phyloP scores from a whole-genome alignment of 2,113 vertebrate genomes.

The Poeciliopsis retropinna region DNA sequence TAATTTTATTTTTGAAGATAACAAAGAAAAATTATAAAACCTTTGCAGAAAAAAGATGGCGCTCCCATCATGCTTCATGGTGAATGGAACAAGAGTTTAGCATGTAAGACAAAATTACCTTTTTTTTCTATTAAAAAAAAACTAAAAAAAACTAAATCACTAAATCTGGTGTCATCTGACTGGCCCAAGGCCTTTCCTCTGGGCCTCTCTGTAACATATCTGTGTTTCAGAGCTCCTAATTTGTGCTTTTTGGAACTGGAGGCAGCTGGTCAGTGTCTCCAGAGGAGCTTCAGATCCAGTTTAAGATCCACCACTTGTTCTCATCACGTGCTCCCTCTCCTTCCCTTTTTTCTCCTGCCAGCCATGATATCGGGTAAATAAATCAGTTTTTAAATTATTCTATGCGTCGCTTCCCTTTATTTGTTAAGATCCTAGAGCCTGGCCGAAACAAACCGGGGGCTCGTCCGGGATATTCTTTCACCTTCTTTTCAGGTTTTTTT shows the following conservation, averaged over 20 bases:
- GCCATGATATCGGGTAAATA: neutral
- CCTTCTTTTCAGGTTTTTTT: no score
- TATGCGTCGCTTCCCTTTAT: neutral
- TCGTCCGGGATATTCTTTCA: no score
- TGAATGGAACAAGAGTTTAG: neutral
- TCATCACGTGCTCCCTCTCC: neutral
- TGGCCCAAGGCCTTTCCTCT: neutral
- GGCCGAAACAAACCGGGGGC: neutral
- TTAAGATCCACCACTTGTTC: neutral
- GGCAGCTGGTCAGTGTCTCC: neutral
- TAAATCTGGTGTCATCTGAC: no score
- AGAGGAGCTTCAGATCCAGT: neutral
- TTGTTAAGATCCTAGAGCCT: neutral
- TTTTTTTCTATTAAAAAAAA: no score
- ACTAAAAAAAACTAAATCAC: no score
- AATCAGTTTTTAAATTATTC: neutral
- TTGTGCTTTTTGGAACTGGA: neutral
- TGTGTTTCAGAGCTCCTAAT: neutral
- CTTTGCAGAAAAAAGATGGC: neutral
- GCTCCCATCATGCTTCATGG: neutral
- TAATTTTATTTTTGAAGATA: no score
- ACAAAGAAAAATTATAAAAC: no score
- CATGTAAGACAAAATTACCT: neutral
- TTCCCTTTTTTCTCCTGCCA: neutral
- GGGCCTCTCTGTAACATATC: neutral